A percentile compares a stretch with the other conserved stretches of the same genome.
phyloP scores from a whole-genome alignment of 2,113 vertebrate genomes.

The Callionymus lyra region DNA sequence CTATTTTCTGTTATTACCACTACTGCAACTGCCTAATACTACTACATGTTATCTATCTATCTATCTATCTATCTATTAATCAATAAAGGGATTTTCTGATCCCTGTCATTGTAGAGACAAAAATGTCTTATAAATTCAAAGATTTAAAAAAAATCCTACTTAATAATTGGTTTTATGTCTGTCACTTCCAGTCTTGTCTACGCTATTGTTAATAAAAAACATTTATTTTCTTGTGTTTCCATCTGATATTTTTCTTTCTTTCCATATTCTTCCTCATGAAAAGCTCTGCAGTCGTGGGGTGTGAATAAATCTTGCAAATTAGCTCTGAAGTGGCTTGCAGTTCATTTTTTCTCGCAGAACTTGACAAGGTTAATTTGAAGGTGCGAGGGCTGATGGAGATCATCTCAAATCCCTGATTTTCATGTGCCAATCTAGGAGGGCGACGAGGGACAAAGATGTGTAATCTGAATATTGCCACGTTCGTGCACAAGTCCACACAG shows the following conservation, averaged over 20 bases:
- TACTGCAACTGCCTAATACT: too few species aligned
- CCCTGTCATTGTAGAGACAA: too few species aligned
- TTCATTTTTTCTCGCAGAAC: constrained; percentile 21
- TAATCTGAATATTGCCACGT: constrained; percentile 32
- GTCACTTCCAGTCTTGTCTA: too few species aligned
- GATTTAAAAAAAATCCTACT: too few species aligned
- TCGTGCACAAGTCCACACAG: constrained; percentile 17
- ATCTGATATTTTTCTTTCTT: background rate
- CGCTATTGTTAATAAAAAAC: too few species aligned
- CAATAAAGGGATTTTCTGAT: too few species aligned
- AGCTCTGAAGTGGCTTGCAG: constrained; percentile 35
- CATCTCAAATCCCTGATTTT: constrained; percentile 45
- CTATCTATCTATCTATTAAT: too few species aligned
- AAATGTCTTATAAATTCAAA: too few species aligned
- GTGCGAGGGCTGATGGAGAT: constrained; percentile 35
- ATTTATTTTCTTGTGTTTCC: too few species aligned
- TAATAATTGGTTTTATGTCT: too few species aligned
- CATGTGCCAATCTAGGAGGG: constrained; percentile 35
- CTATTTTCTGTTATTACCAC: too few species aligned
- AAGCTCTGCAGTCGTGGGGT: constrained; percentile 8
- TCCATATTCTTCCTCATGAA: constrained; percentile 23
- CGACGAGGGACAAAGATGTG: constrained; percentile 15
- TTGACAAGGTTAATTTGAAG: constrained; percentile 55
- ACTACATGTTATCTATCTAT: too few species aligned
- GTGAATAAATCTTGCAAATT: constrained; percentile 41